phyloP scores from a whole-genome alignment of 2,888 invertebrate species.

The Nephrotoma appendiculata region DNA sequence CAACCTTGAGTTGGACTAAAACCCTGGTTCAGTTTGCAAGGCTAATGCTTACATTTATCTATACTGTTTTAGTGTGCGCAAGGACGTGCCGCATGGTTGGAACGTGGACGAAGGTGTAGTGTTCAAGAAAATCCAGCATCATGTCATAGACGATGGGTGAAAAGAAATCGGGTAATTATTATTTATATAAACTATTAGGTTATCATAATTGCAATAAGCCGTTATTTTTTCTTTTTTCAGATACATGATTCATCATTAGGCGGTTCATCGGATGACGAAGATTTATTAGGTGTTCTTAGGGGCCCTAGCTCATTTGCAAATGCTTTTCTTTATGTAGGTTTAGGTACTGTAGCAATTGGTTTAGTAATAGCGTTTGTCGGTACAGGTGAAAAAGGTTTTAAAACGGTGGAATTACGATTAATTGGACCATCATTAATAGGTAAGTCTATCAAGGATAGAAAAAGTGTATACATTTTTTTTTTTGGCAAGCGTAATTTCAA shows the following conservation, averaged over 20 bases:
- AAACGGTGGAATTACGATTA: conserved; percentile 68
- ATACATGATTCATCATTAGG: conserved; percentile 75
- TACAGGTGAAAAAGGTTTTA: conserved; percentile 79
- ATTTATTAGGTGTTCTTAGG: conserved; percentile 46
- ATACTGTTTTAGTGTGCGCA: conserved; percentile 51
- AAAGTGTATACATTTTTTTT: no score
- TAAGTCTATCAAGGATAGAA: conserved; percentile 14
- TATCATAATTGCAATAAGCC: background rate
- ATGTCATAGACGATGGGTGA: conserved; percentile 66
- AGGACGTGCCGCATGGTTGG: conserved; percentile 74
- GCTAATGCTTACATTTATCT: background rate
- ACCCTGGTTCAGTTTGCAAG: background rate
- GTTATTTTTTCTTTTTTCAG: conserved; percentile 30
- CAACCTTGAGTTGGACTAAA: background rate
- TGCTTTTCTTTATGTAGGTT: conserved; percentile 70
- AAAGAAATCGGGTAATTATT: conserved; percentile 62
- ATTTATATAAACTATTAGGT: conserved; percentile 10
- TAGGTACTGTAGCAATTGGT: conserved; percentile 69
- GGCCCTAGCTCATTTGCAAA: conserved; percentile 71
- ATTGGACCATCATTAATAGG: conserved; percentile 71
- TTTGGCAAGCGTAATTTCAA: no score
- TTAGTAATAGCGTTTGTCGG: conserved; percentile 81
- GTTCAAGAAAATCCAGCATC: conserved; percentile 49
- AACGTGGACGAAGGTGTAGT: conserved; percentile 45
- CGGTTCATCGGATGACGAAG: conserved; percentile 60